These are phyloP conservation scores for Leucopsar rothschildi DNA, from an alignment of 2,113 vertebrate species.

Conservation along the genomic window DNA sequence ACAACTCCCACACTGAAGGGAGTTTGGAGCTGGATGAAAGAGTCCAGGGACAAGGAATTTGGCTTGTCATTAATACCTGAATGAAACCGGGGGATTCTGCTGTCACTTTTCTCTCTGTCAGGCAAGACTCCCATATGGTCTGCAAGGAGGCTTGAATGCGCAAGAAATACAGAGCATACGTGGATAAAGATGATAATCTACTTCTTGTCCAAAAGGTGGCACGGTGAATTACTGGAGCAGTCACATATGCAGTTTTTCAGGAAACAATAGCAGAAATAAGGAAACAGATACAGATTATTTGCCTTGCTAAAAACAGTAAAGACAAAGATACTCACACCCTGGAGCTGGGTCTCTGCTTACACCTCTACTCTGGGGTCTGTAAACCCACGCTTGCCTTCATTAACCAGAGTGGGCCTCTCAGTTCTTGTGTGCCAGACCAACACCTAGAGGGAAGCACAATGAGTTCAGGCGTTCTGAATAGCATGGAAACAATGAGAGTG, in stretches of 20 bases:
- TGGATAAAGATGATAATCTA: neutral
- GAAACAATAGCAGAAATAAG: neutral
- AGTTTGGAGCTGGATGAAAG: neutral
- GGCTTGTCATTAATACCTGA: neutral
- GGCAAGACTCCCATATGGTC: neutral
- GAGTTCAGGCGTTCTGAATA: neutral
- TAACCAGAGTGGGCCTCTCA: slow-evolving; percentile 82
- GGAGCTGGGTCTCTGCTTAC: slow-evolving; percentile 66
- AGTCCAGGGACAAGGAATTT: neutral
- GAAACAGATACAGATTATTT: neutral
- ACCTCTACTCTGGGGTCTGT: slow-evolving; percentile 83
- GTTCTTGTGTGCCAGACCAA: slow-evolving; percentile 91
- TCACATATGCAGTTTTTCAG: neutral
- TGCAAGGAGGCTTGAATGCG: neutral
- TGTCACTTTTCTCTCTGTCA: neutral
- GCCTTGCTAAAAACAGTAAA: neutral
- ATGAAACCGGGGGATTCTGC: neutral
- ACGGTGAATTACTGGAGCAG: neutral
- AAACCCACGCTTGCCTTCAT: slow-evolving; percentile 89
- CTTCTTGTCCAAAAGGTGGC: neutral
- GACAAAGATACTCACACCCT: slow-evolving; percentile 52
- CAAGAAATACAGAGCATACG: neutral
- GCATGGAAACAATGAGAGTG: neutral
- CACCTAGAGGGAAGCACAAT: slow-evolving; percentile 69
- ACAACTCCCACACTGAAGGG: neutral